phyloP scores from a whole-genome alignment of 2,888 invertebrate species.

The Drosophila fulvimacula region DNA sequence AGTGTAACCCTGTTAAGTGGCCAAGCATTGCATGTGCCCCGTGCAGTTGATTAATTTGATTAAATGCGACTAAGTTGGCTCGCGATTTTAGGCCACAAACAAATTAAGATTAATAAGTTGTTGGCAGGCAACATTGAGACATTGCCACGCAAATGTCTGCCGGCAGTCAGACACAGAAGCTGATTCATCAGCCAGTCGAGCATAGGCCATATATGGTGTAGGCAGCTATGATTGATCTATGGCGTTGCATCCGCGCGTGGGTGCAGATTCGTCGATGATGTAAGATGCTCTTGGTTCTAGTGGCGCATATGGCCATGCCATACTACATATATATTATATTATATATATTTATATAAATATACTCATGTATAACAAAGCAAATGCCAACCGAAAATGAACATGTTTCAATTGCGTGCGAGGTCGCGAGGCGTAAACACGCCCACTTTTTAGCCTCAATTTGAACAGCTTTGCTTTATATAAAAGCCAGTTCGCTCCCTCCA shows the following conservation, averaged over 20 bases:
- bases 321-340: conserved; percentile 3
- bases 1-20: conserved; percentile 10
- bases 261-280: conserved; percentile 49
- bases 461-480: conserved; percentile 36
- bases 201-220: conserved; percentile 33
- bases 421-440: conserved; percentile 50
- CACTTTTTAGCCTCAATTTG: conserved; percentile 49
- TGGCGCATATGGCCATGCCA: conserved; percentile 29
- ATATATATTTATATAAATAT: not conserved
- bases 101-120: conserved; percentile 48
- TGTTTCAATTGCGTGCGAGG: conserved; percentile 71
- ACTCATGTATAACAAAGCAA: conserved; percentile 1
- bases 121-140: conserved; percentile 35
- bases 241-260: conserved; percentile 34
- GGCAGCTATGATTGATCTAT: conserved; percentile 43
- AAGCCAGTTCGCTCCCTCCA: not conserved
- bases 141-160: conserved; percentile 50
- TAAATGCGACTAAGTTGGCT: conserved; percentile 56
- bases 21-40: conserved; percentile 61
- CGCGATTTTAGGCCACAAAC: conserved; percentile 22
- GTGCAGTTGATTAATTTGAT: conserved; percentile 58
- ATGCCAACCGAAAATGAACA: conserved; percentile 29
- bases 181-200: conserved; percentile 45
- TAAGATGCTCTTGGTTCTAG: conserved; percentile 35
- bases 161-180: conserved; percentile 37